phyloP scores from a whole-genome alignment of 1,140 invertebrate genomes.

The Zaprionus africanus region DNA sequence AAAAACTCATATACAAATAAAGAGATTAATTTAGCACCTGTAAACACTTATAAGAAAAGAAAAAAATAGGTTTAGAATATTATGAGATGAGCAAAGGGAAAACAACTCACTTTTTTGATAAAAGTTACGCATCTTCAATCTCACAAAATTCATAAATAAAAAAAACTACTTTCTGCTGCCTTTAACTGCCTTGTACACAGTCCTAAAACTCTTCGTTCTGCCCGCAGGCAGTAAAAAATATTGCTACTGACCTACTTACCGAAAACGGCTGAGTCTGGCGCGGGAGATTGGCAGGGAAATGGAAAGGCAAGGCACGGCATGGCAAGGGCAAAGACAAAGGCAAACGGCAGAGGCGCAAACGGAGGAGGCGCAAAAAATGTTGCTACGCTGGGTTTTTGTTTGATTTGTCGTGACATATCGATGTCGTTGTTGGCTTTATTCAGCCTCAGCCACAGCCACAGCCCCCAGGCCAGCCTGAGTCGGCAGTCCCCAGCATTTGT shows the following conservation, averaged over 20 bases:
- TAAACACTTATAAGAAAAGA: no score
- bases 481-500: background rate
- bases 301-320: background rate
- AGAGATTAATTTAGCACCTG: no score
- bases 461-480: background rate
- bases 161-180: no score
- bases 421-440: slow-evolving; percentile 42
- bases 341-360: slow-evolving; percentile 8
- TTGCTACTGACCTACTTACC: slow-evolving; percentile 71
- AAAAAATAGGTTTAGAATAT: no score
- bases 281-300: background rate
- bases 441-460: background rate
- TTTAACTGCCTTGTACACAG: background rate
- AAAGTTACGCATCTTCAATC: no score
- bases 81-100: no score
- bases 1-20: no score
- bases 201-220: background rate
- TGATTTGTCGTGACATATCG: slow-evolving; percentile 60
- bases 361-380: slow-evolving; percentile 13
- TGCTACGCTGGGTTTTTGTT: slow-evolving; percentile 46
- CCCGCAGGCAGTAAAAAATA: slow-evolving; percentile 47
- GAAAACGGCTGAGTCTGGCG: slow-evolving; percentile 51
- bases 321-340: background rate
- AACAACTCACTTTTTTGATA: no score
- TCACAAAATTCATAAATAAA: no score